phyloP scores from a whole-genome alignment of 2,113 vertebrate species.

The Mesocricetus auratus region DNA sequence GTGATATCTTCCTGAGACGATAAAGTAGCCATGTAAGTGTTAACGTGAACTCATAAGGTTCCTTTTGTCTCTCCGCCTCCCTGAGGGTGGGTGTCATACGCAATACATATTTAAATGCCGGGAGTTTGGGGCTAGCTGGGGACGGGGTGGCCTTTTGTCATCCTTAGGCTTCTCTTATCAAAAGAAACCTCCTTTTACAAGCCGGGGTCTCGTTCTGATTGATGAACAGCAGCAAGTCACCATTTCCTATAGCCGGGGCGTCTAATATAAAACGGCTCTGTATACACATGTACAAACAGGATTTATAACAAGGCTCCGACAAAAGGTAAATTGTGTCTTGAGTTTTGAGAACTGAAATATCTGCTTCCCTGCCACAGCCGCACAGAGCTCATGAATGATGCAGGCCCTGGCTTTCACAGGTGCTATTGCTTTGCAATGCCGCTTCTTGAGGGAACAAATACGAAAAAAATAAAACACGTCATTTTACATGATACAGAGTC shows the following conservation, averaged over 20 bases:
- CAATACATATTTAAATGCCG: neutral
- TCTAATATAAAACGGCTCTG: slow-evolving; percentile 75
- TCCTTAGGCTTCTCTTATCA: slow-evolving; percentile 18
- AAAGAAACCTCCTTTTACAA: slow-evolving; percentile 73
- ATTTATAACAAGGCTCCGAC: slow-evolving; percentile 83
- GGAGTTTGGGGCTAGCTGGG: neutral
- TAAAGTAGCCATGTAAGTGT: neutral
- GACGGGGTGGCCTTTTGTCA: neutral
- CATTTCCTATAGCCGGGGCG: slow-evolving; percentile 77
- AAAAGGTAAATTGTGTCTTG: slow-evolving; percentile 85
- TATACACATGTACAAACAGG: slow-evolving; percentile 43
- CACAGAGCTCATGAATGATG: slow-evolving; percentile 84
- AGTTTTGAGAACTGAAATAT: slow-evolving; percentile 86
- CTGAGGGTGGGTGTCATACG: neutral
- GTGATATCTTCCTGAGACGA: neutral
- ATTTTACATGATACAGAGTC: slow-evolving; percentile 81
- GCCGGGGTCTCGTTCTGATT: slow-evolving; percentile 79
- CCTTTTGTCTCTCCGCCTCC: neutral
- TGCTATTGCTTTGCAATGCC: slow-evolving; percentile 81
- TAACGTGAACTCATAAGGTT: neutral
- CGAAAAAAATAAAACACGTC: slow-evolving; percentile 84
- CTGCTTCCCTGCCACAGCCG: slow-evolving; percentile 81
- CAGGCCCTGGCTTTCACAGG: slow-evolving; percentile 77
- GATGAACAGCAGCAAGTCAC: slow-evolving; percentile 73
- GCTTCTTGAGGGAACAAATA: slow-evolving; percentile 81